A percentile compares a stretch with the other conserved stretches of the same genome.
These are phyloP conservation scores for Trachelus troglodyta DNA, from an alignment of 2,888 invertebrate species.

Conservation along the genomic window DNA sequence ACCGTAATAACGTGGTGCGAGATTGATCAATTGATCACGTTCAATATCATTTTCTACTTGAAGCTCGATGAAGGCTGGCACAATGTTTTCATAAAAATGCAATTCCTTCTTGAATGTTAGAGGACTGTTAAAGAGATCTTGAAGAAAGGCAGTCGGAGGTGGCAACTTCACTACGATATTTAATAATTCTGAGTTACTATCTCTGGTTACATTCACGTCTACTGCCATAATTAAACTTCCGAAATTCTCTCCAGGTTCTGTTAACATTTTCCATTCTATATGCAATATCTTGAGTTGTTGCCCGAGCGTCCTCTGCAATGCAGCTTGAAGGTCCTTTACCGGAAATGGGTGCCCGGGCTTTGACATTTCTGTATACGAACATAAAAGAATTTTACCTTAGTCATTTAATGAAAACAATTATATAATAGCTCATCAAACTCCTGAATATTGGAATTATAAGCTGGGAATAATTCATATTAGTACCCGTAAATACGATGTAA, in stretches of 20 bases:
- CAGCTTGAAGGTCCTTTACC: conserved; percentile 45
- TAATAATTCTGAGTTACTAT: conserved; percentile 39
- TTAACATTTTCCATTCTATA: conserved; percentile 56
- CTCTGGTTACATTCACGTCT: conserved; percentile 34
- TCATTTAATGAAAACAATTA: too few species aligned
- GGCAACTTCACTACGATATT: conserved; percentile 60
- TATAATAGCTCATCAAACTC: too few species aligned
- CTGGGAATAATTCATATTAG: too few species aligned
- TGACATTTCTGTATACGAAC: conserved; percentile 32
- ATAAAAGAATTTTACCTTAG: too few species aligned
- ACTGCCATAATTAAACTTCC: conserved; percentile 60
- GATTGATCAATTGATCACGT: conserved; percentile 40
- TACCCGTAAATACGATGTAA: too few species aligned
- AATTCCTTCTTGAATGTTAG: conserved; percentile 59
- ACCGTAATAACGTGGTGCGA: conserved; percentile 53
- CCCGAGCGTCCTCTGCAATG: conserved; percentile 45
- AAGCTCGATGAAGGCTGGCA: conserved; percentile 47
- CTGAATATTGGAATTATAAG: too few species aligned
- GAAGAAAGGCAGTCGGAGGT: conserved; percentile 53
- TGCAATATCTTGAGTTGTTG: conserved; percentile 40
- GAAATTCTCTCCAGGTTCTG: conserved; percentile 62
- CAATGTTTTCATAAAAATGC: conserved; percentile 52
- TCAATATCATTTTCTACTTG: conserved; percentile 45
- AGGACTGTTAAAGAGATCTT: conserved; percentile 59
- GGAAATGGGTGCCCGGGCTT: conserved; percentile 38